Conservation (phyloP, 2,888 invertebrate genomes). For the Pachycephus smyrnensis region DNA sequence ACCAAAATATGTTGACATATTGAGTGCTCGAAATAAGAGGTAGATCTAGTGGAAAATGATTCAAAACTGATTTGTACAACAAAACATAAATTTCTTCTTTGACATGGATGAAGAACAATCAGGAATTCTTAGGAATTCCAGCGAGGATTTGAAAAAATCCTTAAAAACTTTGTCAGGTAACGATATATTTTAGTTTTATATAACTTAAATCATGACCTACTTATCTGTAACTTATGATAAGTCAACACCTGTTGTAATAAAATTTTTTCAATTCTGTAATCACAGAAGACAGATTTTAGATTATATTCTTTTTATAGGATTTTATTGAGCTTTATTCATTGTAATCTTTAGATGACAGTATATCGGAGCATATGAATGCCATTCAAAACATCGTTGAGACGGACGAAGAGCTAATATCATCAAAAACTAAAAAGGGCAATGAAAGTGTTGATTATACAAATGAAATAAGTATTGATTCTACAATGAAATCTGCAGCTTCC, state of each 20-base stretch:
- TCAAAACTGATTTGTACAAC: conserved; percentile 1
- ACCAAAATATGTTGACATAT: conserved; percentile 8
- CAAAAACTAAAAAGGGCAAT: not conserved
- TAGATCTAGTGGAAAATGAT: conserved; percentile 4
- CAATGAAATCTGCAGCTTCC: not conserved
- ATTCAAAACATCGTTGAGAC: not conserved
- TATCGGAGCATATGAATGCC: not conserved
- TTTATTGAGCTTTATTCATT: not conserved
- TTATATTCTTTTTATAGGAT: not conserved
- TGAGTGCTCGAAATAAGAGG: conserved; percentile 12
- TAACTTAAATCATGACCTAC: not conserved
- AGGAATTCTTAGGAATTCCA: conserved; percentile 7
- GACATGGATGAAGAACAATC: conserved; percentile 24
- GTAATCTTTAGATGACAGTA: not conserved
- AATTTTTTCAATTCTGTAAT: not conserved
- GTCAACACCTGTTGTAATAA: not conserved
- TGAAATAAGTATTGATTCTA: not conserved
- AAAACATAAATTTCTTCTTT: not conserved
- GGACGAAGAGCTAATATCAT: not conserved
- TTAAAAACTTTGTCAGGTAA: not conserved
- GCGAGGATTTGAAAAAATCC: not conserved
- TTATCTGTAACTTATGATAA: not conserved
- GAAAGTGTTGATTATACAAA: not conserved
- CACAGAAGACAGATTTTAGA: not conserved
- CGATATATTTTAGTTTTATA: not conserved